These are phyloP conservation scores for Thaumatotibia leucotreta DNA, from an alignment of 1,140 invertebrate genomes.

Conservation along the genomic window DNA sequence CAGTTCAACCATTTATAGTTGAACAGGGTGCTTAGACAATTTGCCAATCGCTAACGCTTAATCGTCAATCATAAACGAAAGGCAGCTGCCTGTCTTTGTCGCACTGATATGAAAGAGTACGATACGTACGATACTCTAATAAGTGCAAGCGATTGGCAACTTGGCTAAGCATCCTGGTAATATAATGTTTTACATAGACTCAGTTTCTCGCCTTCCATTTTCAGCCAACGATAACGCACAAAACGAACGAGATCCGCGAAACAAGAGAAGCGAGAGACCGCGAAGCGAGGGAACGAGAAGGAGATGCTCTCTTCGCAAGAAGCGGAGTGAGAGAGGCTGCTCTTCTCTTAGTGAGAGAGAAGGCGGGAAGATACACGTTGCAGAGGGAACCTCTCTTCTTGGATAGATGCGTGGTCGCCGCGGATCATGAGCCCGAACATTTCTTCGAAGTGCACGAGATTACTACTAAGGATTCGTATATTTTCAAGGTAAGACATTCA, in stretches of 20 bases:
- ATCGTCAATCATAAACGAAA: no score
- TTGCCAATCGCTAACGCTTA: no score
- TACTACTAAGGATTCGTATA: constrained; percentile 93
- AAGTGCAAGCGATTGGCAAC: no score
- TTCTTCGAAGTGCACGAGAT: constrained; percentile 97
- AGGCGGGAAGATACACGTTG: constrained; percentile 90
- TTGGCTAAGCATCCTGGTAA: no score
- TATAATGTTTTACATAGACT: no score
- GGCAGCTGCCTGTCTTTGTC: no score
- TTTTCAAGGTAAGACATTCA: constrained; percentile 89
- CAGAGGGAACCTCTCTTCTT: constrained; percentile 92
- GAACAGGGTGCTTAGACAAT: no score
- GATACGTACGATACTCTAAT: no score
- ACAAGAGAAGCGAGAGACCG: constrained; percentile 61
- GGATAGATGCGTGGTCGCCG: constrained; percentile 92
- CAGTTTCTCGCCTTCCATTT: background rate
- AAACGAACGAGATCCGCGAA: constrained; percentile 70
- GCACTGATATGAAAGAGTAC: no score
- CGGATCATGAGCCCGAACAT: constrained; percentile 92
- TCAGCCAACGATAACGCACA: constrained; percentile 68
- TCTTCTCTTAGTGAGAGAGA: constrained; percentile 92
- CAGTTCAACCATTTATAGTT: no score
- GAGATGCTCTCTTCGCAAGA: constrained; percentile 74
- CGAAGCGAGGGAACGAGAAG: constrained; percentile 60
- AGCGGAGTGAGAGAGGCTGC: constrained; percentile 91